Evolutionary conservation across 2,797 vertebrate genomes (phyloP), one percentile per base, ranked within the genome.

Genomic region (Coluber constrictor): DNA sequence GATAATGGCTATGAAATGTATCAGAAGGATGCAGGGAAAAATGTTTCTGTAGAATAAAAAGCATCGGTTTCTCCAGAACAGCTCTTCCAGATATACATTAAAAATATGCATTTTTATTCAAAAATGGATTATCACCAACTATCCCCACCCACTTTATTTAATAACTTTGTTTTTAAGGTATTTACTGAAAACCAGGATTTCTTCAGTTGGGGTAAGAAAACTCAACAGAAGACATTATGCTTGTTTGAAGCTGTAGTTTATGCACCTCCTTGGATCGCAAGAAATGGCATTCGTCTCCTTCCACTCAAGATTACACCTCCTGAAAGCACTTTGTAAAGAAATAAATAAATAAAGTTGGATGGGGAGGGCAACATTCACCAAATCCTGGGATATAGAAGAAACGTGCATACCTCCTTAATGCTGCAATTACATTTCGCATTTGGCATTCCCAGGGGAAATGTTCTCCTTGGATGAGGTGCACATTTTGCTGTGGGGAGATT

Each of bases 391-490:
- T 87, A 29, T 9, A n/a, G 59, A 29, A 59, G 25, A 70, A 37
- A 70, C 25, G 6, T 20, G 55, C 3, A 12, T 98, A 97, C 98
- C 98, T 98, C 96, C 97, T 98, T 98, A 97, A 98, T 98, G 96
- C 96, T 97, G 97, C 97, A 97, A 98, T 97, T 97, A 96, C 96
- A 96, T 94, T 96, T 96, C 96, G 96, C 96, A 96, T 97, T 96
- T 96, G 97, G 96, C 97, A 95, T 95, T 97, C 97, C 97, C 97
- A 96, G 95, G 96, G 89, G 96, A 95, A 95, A 96, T 96, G 93
- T 96, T 96, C 97, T 94, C 90, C 94, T 96, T 95, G 37, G 63
- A 95, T 95, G 96, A 97, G 96, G 96, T 97, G 95, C 93, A 92
- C 96, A 88, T 96, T 97, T 88, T 97, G 95, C 92, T 95, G 90